Evolutionary conservation across 2,113 vertebrate genomes (phyloP).

Genomic region (Thalassoma bifasciatum): DNA sequence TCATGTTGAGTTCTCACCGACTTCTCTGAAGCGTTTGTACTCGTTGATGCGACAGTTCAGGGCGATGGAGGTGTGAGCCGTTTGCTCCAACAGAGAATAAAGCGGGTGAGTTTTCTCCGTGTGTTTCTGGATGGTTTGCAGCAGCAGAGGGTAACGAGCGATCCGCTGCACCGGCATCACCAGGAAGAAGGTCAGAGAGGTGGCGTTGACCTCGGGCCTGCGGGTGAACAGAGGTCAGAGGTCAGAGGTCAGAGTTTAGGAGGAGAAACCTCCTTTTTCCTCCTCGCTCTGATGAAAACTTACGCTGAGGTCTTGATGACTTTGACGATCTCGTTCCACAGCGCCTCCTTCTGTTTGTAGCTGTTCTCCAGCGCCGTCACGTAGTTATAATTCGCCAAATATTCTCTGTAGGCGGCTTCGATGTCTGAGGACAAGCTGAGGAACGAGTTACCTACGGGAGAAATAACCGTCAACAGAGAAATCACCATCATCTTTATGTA

Average conservation of each 20-base stretch:
- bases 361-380: slow-evolving; percentile 85
- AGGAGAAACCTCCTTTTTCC: too few species aligned
- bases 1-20: slow-evolving; percentile 90
- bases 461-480: not conserved
- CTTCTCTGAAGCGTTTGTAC: slow-evolving; percentile 94
- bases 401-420: slow-evolving; percentile 89
- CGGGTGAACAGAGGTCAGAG: too few species aligned
- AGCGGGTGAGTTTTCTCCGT: slow-evolving; percentile 77
- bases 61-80: slow-evolving; percentile 83
- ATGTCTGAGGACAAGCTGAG: slow-evolving; percentile 89
- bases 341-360: slow-evolving; percentile 87
- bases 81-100: slow-evolving; percentile 82
- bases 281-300: slow-evolving; percentile 69
- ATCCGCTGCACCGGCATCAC: slow-evolving; percentile 95
- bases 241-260: too few species aligned
- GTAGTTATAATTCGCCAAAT: slow-evolving; percentile 89
- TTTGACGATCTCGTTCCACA: slow-evolving; percentile 86
- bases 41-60: slow-evolving; percentile 94
- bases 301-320: slow-evolving; percentile 87
- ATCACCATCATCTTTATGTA: too few species aligned
- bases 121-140: slow-evolving; percentile 94
- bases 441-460: slow-evolving; percentile 87
- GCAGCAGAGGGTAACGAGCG: slow-evolving; percentile 92
- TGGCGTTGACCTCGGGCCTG: slow-evolving; percentile 89
- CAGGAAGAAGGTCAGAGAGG: slow-evolving; percentile 93